Evolutionary conservation across 2,888 invertebrate species (phyloP).

Genomic region (Agriotes lineatus): DNA sequence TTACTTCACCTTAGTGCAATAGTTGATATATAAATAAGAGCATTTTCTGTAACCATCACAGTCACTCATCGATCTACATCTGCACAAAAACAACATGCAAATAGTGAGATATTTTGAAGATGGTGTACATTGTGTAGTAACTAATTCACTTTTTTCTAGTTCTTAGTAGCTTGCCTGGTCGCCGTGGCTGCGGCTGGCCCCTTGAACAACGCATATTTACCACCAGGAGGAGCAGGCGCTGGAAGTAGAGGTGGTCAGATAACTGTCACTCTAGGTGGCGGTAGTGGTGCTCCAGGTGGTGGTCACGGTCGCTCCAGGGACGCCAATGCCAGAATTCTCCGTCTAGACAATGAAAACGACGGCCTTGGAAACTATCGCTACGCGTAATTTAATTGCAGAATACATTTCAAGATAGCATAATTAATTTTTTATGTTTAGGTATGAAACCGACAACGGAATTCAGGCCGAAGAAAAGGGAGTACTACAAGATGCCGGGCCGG

Average conservation of each 20-base stretch:
- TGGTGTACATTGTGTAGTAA: not conserved
- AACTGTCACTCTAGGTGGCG: conserved; percentile 58
- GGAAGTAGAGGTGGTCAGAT: conserved; percentile 65
- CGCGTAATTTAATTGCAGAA: conserved; percentile 59
- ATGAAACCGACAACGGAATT: conserved; percentile 82
- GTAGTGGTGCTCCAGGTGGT: conserved; percentile 60
- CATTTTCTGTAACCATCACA: conserved; percentile 7
- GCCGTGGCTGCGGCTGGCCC: conserved; percentile 66
- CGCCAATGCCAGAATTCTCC: conserved; percentile 61
- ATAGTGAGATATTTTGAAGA: conserved; percentile 18
- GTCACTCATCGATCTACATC: conserved; percentile 4
- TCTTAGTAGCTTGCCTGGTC: conserved; percentile 63
- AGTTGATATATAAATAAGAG: conserved; percentile 18
- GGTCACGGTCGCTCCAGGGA: conserved; percentile 52
- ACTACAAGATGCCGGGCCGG: conserved; percentile 75
- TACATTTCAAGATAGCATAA: too few relatives aligned
- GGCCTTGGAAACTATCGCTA: conserved; percentile 68
- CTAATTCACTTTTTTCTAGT: conserved; percentile 56
- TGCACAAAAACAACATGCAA: conserved; percentile 29
- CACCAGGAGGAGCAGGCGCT: conserved; percentile 68
- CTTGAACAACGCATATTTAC: conserved; percentile 71
- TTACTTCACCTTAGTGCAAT: conserved; percentile 19
- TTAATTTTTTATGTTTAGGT: conserved; percentile 68
- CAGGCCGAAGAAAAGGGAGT: conserved; percentile 81
- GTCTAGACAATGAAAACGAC: conserved; percentile 62